Evolutionary conservation across 2,888 invertebrate species (phyloP), one percentile per base, ranked within the genome.

Genomic region (Lepetodrilus schrolli): DNA sequence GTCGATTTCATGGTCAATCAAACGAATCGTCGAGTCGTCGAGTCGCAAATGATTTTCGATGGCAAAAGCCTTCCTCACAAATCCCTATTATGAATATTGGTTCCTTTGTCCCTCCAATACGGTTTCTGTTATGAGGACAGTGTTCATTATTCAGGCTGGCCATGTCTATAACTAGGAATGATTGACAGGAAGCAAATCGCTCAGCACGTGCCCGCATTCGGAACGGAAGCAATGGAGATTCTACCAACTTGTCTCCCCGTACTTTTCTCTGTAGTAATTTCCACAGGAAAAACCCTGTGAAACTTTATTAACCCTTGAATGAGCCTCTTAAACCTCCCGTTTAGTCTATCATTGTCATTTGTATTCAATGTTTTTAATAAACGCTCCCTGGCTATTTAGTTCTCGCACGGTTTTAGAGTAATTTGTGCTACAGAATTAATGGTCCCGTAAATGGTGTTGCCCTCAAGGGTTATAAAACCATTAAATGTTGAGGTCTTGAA

Each of bases 1-100:
- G 58, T 58, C 58, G 58, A 58, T 58, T 58, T 58, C 58, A 58
- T 58, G 58, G 30, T 30, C 58, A 58, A 58, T 58, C 34, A 58
- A 26, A 17, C 58, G 26, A 34, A 23, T 30, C 26, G 58, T 26
- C 30, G 23, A 58, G 26, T 58, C 58, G 26, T 30, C 30, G 58
- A 58, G 58, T 34, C 34, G 26, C 58, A 30, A 58, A 58, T 58
- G 58, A 58, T 58, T 58, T 58, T 58, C 58, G 58, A 58, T 58
- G 58, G 30, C n/a, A n/a, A 34, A 58, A 58, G 58, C 58, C 34
- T 58, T 43, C 34, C 58, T 58, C 58, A 30, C 34, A 26, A n/a
- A 34, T 17, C 17, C 58, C 58, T 58, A 58, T 26, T 58, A 58
- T 30, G 58, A 58, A 58, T 58, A 58, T 58, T 58, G 58, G 26